phyloP scores from a whole-genome alignment of 2,113 vertebrate species.

The Lamprologus lemairii region DNA sequence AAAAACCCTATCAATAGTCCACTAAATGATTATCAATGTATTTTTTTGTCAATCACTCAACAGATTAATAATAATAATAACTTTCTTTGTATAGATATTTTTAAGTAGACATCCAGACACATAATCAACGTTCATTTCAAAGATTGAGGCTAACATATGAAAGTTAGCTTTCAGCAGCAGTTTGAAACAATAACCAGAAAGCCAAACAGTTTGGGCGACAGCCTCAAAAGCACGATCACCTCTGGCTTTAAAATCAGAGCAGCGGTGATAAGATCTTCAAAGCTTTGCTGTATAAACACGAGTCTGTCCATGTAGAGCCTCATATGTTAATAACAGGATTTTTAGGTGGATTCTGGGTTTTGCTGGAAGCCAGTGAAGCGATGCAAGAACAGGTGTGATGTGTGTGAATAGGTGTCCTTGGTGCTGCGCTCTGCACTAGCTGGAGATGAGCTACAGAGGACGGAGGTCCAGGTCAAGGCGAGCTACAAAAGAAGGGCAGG shows the following conservation, averaged over 20 bases:
- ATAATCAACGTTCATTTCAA: neutral
- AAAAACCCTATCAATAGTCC: neutral
- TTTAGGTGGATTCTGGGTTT: neutral
- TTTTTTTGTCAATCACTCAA: neutral
- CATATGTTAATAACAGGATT: neutral
- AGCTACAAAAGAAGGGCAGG: neutral
- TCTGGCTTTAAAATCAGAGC: neutral
- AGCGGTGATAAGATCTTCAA: rapidly evolving
- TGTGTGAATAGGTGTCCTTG: neutral
- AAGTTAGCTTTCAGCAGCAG: neutral
- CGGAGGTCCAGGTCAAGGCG: neutral
- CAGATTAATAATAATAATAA: neutral
- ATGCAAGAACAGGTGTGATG: neutral
- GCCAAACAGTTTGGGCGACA: neutral
- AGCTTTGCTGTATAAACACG: neutral
- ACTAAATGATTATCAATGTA: neutral
- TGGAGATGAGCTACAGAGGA: neutral
- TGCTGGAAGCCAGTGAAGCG: neutral
- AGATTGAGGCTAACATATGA: neutral
- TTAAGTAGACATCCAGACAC: neutral
- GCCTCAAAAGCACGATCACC: neutral
- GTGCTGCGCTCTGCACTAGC: neutral
- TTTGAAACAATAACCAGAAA: neutral
- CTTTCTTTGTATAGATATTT: neutral
- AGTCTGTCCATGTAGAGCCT: neutral